Evolutionary conservation across 2,797 vertebrate species (phyloP).

Genomic region (Erpetoichthys calabaricus): DNA sequence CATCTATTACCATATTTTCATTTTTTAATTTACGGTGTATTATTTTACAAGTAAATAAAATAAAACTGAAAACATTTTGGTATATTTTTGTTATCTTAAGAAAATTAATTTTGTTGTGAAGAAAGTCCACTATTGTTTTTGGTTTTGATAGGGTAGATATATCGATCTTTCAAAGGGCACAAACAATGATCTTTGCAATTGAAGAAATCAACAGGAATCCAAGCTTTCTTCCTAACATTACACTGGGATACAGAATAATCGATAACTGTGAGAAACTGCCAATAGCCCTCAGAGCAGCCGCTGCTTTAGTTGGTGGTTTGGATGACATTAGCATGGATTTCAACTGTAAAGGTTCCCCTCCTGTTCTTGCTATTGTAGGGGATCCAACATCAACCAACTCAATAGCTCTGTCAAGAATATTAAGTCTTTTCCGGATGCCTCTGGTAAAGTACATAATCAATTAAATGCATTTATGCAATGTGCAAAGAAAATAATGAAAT

Average conservation of each 20-base stretch:
- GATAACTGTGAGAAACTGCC: constrained; percentile 30
- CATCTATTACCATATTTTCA: background rate
- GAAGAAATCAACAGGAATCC: constrained; percentile 33
- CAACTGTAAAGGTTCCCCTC: constrained; percentile 19
- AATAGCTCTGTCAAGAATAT: constrained; percentile 30
- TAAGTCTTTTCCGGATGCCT: constrained; percentile 29
- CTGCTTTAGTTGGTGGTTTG: constrained; percentile 7
- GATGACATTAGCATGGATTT: constrained; percentile 14
- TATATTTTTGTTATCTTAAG: too few relatives aligned
- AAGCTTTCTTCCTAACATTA: constrained; percentile 31
- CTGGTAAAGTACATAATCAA: constrained; percentile 23
- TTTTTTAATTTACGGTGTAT: background rate
- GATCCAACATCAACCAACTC: constrained; percentile 35
- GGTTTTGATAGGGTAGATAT: constrained; percentile 24
- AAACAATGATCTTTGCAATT: constrained; percentile 36
- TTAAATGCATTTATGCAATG: background rate
- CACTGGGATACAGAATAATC: constrained; percentile 34
- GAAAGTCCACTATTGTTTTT: background rate
- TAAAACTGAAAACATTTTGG: too few relatives aligned
- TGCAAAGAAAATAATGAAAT: too few relatives aligned
- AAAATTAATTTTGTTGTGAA: background rate
- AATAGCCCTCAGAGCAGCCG: constrained; percentile 25
- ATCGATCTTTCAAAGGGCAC: constrained; percentile 30
- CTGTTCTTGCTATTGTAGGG: constrained; percentile 30
- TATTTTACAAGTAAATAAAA: background rate